A percentile compares a stretch with the other conserved stretches of the same genome.
Evolutionary conservation across 2,797 vertebrate genomes (phyloP).

Genomic region (Cirrhinus molitorella): DNA sequence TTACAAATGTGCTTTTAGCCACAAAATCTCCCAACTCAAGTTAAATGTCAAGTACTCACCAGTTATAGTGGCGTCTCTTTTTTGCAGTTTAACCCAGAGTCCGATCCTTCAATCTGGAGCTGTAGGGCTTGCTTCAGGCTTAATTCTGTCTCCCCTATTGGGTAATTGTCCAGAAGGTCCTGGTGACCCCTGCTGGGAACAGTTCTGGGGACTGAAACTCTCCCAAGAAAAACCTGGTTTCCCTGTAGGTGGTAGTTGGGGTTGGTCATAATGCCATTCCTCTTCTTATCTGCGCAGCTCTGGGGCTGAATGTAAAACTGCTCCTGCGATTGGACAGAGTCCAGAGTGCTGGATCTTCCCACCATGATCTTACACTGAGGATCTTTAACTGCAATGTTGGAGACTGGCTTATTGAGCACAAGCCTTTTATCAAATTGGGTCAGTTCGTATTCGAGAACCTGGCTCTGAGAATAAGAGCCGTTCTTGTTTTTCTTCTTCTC

Average conservation of each 20-base stretch:
- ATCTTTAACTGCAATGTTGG: constrained; percentile 81
- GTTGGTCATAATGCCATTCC: constrained; percentile 98
- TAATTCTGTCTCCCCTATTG: constrained; percentile 91
- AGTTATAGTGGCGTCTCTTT: constrained; percentile 97
- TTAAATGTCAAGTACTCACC: constrained; percentile 74
- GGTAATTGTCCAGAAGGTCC: constrained; percentile 92
- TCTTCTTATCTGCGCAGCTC: constrained; percentile 90
- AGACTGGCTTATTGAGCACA: constrained; percentile 86
- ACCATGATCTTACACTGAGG: constrained; percentile 89
- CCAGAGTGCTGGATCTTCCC: constrained; percentile 81
- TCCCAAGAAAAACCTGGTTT: constrained; percentile 94
- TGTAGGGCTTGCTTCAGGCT: constrained; percentile 99
- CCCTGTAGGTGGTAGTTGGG: constrained; percentile 97
- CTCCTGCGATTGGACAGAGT: constrained; percentile 86
- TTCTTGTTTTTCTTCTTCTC: constrained; percentile 90
- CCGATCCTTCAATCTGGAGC: constrained; percentile 95
- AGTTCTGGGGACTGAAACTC: constrained; percentile 91
- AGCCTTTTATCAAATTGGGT: constrained; percentile 94
- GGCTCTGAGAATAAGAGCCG: constrained; percentile 82
- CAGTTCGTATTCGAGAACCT: constrained; percentile 97
- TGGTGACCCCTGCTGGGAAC: constrained; percentile 88
- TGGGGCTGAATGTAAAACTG: constrained; percentile 93
- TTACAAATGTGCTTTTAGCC: constrained; percentile 21
- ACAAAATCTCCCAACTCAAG: background rate
- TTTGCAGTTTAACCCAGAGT: constrained; percentile 96